These are phyloP conservation scores for Okapia johnstoni DNA, from an alignment of 2,113 vertebrate genomes.

Conservation along the genomic window DNA sequence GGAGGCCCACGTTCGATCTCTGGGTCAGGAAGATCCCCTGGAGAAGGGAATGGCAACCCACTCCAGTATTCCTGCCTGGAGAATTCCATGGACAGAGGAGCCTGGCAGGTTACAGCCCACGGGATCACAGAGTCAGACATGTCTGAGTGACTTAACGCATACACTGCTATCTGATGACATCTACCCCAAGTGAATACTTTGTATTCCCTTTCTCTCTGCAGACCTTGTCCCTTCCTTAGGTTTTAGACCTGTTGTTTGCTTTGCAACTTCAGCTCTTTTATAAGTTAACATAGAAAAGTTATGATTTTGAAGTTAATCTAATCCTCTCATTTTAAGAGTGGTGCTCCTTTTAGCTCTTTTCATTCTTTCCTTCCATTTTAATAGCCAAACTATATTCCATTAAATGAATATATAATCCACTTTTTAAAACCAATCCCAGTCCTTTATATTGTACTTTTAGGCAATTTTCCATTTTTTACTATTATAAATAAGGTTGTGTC, in stretches of 20 bases:
- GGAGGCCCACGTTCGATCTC: neutral
- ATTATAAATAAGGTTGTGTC: neutral
- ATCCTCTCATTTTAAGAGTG: neutral
- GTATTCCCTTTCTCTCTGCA: neutral
- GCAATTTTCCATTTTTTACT: neutral
- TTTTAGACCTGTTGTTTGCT: neutral
- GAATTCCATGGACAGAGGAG: neutral
- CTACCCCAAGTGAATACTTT: neutral
- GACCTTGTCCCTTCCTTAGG: neutral
- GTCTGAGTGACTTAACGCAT: neutral
- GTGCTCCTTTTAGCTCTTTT: neutral
- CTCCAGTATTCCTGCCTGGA: neutral
- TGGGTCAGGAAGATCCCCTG: neutral
- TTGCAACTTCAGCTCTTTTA: neutral
- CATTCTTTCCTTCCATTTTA: neutral
- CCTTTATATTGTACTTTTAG: neutral
- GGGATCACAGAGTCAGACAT: neutral
- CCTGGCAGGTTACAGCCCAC: neutral
- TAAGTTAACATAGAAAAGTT: neutral
- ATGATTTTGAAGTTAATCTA: neutral
- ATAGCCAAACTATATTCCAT: neutral
- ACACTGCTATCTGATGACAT: neutral
- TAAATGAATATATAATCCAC: neutral
- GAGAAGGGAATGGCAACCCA: neutral
- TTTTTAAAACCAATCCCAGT: neutral